Evolutionary conservation across 2,797 vertebrate genomes (phyloP), one percentile per base, ranked within the genome.

Genomic region (Hylomyscus alleni): DNA sequence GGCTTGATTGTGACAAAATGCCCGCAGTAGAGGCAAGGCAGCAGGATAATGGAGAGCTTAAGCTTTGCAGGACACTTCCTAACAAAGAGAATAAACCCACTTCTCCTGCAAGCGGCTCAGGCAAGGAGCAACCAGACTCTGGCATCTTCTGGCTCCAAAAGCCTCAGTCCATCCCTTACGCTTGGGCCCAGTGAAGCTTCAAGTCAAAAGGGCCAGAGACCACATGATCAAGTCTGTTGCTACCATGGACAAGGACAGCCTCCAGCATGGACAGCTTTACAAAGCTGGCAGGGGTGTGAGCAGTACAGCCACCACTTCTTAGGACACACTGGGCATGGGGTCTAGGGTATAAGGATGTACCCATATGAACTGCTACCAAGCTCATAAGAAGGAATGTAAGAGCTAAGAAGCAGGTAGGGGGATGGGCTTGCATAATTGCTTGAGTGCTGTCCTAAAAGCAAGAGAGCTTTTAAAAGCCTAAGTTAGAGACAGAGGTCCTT

Each of bases 381-480:
- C 17, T 91, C 65, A 52, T 1, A 37, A 6, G 24, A 84, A 60
- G 1, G 12, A 12, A 22, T 19, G 7, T 19, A 1, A n/a, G 11
- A 26, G 2, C 3, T 37, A 13, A 0, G n/a, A 24, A 24, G 19
- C n/a, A 69, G 50, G 2, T 3, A 10, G 19, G 67, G 29, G 11
- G 34, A 60, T 52, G n/a, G 0, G 24, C 56, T 75, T 22, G 24
- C 8, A 19, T 7, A 3, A 26, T 31, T 6, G 60, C 19, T 29
- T 22, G 0, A 37, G 52, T 56, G 37, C 11, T 10, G 72, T 78
- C 76, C n/a, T 92, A 77, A 73, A 72, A 84, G 62, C n/a, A 73
- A 91, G 52, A 82, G 8, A 29, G 69, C 50, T 47, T 80, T 80
- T 52, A 80, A 90, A 91, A 93, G 54, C 26, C 60, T 26, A 58